Evolutionary conservation across 1,140 invertebrate species (phyloP).

Genomic region (Vollenhovia emeryi): DNA sequence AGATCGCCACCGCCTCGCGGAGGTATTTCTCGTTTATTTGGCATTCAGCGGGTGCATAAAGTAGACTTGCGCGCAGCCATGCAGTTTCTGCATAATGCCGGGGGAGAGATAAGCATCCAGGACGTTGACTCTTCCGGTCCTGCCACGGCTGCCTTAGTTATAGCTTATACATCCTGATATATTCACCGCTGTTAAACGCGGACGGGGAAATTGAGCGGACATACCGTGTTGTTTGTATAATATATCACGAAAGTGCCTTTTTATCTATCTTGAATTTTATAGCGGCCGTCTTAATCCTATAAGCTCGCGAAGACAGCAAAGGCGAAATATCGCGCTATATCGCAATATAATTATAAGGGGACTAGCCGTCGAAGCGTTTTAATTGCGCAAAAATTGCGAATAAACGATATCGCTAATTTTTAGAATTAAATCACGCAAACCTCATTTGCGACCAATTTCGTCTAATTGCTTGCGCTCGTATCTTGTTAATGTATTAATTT

Average conservation of each 20-base stretch:
- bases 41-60: constrained; percentile 53
- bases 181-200: constrained; percentile 18
- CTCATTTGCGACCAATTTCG: neutral
- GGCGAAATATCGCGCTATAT: neutral
- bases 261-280: neutral
- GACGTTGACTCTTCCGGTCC: constrained; percentile 55
- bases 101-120: constrained; percentile 54
- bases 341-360: too few species aligned
- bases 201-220: constrained; percentile 43
- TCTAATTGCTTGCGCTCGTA: constrained; percentile 11
- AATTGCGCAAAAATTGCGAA: neutral
- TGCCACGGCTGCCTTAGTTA: constrained; percentile 29
- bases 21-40: constrained; percentile 49
- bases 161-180: constrained; percentile 5
- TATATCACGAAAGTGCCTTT: neutral
- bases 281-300: neutral
- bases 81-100: constrained; percentile 58
- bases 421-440: neutral
- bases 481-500: constrained; percentile 30
- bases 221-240: neutral
- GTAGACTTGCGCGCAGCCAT: constrained; percentile 44
- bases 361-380: too few species aligned
- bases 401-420: neutral
- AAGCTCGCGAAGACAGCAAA: neutral
- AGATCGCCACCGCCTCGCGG: neutral